Conservation (phyloP, 2,113 vertebrate genomes). For the Sinocyclocheilus rhinocerous region DNA sequence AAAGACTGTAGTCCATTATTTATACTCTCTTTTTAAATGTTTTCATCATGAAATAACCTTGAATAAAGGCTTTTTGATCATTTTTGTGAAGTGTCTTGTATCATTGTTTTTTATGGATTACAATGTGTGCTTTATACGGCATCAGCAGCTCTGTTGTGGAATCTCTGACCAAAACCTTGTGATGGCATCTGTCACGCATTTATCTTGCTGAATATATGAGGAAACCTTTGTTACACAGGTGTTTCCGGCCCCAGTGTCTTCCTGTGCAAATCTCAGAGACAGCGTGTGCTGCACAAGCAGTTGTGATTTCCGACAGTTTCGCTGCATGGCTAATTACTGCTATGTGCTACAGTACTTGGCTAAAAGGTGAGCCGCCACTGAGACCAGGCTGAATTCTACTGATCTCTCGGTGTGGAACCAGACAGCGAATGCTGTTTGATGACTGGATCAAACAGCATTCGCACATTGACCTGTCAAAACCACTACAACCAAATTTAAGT, state of each 20-base stretch:
- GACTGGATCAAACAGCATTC: background rate
- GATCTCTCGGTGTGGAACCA: background rate
- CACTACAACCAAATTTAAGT: background rate
- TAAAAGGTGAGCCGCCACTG: background rate
- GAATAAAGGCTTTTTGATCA: too few relatives aligned
- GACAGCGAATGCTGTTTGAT: background rate
- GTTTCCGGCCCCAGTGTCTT: constrained; percentile 6
- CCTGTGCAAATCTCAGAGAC: constrained; percentile 23
- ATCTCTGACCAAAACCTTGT: background rate
- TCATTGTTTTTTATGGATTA: background rate
- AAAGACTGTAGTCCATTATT: background rate
- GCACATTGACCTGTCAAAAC: background rate
- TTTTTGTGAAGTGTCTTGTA: too few relatives aligned
- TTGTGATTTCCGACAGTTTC: background rate
- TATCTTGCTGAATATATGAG: background rate
- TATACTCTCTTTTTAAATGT: background rate
- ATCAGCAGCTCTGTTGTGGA: background rate
- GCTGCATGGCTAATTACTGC: background rate
- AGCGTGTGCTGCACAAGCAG: background rate
- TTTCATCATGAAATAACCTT: too few relatives aligned
- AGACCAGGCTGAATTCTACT: background rate
- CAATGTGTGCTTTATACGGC: background rate
- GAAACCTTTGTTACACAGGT: constrained; percentile 3
- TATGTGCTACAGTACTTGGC: background rate
- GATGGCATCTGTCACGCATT: background rate